phyloP scores from a whole-genome alignment of 92 coral and sea anemone species.

The Montipora capitata region DNA sequence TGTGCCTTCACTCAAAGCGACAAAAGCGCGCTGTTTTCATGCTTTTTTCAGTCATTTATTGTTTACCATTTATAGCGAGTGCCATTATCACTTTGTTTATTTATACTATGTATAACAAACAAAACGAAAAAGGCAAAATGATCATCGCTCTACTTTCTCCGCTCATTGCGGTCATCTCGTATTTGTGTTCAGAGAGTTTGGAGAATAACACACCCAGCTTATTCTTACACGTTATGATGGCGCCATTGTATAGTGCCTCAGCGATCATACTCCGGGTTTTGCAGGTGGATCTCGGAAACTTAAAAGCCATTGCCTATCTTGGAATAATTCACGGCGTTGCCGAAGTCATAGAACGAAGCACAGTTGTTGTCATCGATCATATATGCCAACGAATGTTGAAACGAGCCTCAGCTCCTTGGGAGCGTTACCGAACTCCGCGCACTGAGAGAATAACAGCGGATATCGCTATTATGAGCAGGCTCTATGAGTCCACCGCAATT shows the following conservation, averaged over 20 bases:
- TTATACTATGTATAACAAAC: not conserved
- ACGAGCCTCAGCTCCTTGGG: constrained; percentile 38
- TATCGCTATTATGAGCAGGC: constrained; percentile 43
- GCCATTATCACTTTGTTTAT: not conserved
- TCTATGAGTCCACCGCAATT: constrained; percentile 33
- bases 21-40: not conserved
- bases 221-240: not conserved
- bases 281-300: constrained; percentile 26
- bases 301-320: constrained; percentile 23
- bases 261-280: constrained; percentile 20
- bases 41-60: not conserved
- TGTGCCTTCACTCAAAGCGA: not conserved
- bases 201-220: constrained; percentile 1
- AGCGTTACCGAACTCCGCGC: constrained; percentile 53
- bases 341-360: constrained; percentile 46
- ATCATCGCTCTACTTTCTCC: constrained; percentile 22
- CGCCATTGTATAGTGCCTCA: constrained; percentile 10
- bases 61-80: not conserved
- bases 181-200: constrained; percentile 14
- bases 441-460: constrained; percentile 57
- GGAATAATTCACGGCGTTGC: constrained; percentile 50
- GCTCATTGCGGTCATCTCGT: not conserved
- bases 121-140: constrained; percentile 10
- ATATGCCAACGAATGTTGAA: constrained; percentile 17
- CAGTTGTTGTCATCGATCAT: constrained; percentile 43